Base-by-base conservation (phyloP, 2,113 vertebrate species). In the Vimba vimba region DNA sequence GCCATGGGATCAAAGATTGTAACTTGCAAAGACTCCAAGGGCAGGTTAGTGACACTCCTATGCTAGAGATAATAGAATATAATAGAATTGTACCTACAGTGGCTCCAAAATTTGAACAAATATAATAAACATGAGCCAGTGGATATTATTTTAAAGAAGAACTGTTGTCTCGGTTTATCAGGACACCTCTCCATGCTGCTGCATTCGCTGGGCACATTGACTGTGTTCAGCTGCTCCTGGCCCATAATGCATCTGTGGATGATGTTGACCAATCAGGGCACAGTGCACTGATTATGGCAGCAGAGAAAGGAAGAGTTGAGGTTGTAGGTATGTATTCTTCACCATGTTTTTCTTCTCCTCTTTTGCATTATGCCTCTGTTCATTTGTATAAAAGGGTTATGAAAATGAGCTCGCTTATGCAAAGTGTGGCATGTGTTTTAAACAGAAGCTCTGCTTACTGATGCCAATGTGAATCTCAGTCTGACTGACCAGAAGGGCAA, bases 101-200 rank as follows among this genome's bases (percentile, higher is more conserved):
- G 4, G 4, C 50, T 52, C 50, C 50, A 52, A 52, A 52, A 52
- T 52, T 0, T 52, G 1, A 52, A 17, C 50, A 52, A 17, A 52
- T 52, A 52, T 15, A 52, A 17, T 17, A 52, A 17, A 52, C 15
- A 52, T 52, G 15, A 6, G 50, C 50, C 15, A 17, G 4, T 17
- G 15, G 50, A 15, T 2, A 17, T 52, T 52, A 17, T 52, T 52
- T 52, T 6, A 52, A 52, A 52, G 30, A 66, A 39, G 15, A 55
- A 39, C 8, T 39, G 21, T 6, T n/a, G 19, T 66, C 43, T 30
- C 19, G 79, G 1, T 19, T 23, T 50, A 77, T 57, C 85, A 95
- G 98, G 91, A 98, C 97, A 0, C 97, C 98, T 12, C 97, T 99
- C 62, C 98, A 99, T 0, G 97, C 97, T 0, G 98, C 98, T 4